Percentiles rank a stretch among this genome's conserved stretches.
These are phyloP conservation scores for Cinclus cinclus DNA, from an alignment of 2,113 vertebrate species.

Conservation along the genomic window DNA sequence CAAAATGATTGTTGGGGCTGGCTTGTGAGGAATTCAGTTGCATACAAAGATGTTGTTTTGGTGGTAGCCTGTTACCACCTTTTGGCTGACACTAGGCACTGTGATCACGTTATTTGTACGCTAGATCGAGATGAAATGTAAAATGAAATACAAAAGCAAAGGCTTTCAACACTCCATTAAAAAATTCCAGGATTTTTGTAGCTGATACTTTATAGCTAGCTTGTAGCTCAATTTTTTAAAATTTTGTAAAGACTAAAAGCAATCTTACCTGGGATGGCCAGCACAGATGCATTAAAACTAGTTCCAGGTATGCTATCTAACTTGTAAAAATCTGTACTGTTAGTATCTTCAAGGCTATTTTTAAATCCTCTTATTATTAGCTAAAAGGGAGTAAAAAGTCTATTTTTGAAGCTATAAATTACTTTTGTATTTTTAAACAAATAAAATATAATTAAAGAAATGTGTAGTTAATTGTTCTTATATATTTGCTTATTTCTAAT, in stretches of 20 bases:
- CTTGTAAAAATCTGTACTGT: not conserved
- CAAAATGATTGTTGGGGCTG: not conserved
- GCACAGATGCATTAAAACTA: not conserved
- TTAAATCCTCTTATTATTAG: not conserved
- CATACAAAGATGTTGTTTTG: not conserved
- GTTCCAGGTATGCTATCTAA: not conserved
- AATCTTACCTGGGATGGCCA: not conserved
- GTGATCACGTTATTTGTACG: not conserved
- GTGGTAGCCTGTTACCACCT: not conserved
- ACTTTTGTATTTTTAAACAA: conserved; percentile 18
- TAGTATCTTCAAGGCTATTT: conserved; percentile 1
- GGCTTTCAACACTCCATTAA: not conserved
- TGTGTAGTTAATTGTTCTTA: not conserved
- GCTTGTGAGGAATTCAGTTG: not conserved
- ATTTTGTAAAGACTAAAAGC: not conserved
- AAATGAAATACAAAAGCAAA: not conserved
- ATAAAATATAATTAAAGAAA: not conserved
- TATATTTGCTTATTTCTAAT: not conserved
- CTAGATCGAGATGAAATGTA: not conserved
- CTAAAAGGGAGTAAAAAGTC: not conserved
- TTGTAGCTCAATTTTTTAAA: not conserved
- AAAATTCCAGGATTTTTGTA: not conserved
- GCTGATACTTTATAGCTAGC: not conserved
- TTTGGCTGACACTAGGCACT: not conserved
- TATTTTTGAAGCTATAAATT: conserved; percentile 15